Evolutionary conservation across 2,888 invertebrate genomes (phyloP), one percentile per base, ranked within the genome.

Genomic region (Trissolcus japonicus): DNA sequence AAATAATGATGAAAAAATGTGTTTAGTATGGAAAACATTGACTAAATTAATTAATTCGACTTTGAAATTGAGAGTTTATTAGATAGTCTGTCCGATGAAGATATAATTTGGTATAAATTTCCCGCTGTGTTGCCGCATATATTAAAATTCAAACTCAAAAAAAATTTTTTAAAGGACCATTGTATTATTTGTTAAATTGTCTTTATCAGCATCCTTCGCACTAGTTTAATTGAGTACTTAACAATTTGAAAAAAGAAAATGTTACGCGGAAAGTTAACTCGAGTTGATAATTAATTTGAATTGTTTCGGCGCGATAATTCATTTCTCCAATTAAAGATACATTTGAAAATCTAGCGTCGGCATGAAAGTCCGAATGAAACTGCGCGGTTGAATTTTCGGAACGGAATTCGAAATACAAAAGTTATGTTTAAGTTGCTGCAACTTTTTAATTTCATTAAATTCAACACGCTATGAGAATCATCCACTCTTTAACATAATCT

Each of bases 401-500:
- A 48, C 6, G 6, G 16, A 13, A 48, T 48, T 17, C 11, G 48
- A 48, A 48, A 48, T 17, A 6, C 48, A 16, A 48, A 48, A 35
- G 48, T 48, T 16, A 17, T 1, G 48, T 17, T 35, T 11, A 40
- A 40, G 40, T 56, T 56, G 19, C 16, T n/a, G 17, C 43, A 17
- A 19, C 17, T 35, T 59, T 59, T 59, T 59, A 59, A 43, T 17
- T 19, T 19, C 19, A 13, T 59, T 43, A 43, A 11, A 35, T 9
- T 35, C 11, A 35, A 35, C 35, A 9, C 21, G 41, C 40, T 21
- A 19, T 21, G 13, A 43, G 43, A 13, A 13, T n/a, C n/a, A 57
- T 43, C 46, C n/a, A 46, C 46, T 21, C 21, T 59, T 59, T 46
- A n/a, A 43, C 57, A 59, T 43, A 59, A 59, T 59, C 43, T 43